Conservation (phyloP, 2,797 vertebrate genomes). For the Melanotaenia boesemani region DNA sequence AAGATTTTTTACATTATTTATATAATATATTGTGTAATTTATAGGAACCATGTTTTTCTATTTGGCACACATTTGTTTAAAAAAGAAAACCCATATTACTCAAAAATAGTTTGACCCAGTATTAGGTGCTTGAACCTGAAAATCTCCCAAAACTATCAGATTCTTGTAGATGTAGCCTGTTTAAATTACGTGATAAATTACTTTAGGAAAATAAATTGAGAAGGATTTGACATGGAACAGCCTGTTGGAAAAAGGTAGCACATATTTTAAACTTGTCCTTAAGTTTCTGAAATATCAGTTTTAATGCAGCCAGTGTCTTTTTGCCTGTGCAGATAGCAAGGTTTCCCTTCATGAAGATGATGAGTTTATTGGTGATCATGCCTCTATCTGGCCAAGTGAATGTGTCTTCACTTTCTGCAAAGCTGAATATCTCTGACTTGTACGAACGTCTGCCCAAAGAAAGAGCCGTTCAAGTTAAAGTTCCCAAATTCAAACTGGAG, state of each 20-base stretch:
- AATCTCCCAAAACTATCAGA: background rate
- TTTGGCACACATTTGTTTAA: background rate
- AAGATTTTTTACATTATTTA: background rate
- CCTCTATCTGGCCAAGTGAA: constrained; percentile 84
- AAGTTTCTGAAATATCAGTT: background rate
- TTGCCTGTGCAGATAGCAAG: constrained; percentile 87
- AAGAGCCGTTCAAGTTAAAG: constrained; percentile 86
- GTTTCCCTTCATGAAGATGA: constrained; percentile 89
- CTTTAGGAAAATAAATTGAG: background rate
- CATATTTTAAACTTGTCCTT: background rate
- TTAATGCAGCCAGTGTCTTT: background rate
- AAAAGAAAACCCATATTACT: background rate
- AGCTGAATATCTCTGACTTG: constrained; percentile 84
- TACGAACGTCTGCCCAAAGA: constrained; percentile 84
- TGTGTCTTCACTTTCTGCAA: constrained; percentile 81
- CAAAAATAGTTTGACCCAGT: background rate
- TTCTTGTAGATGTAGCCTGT: background rate
- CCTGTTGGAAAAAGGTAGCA: background rate
- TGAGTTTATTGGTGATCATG: constrained; percentile 91
- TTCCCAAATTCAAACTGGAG: constrained; percentile 93
- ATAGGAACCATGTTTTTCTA: background rate
- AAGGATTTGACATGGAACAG: background rate
- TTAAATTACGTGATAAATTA: background rate
- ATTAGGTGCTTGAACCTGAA: background rate
- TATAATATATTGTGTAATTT: background rate